Base-by-base conservation (phyloP, 1,140 invertebrate species). In the Cardiocondyla obscurior region DNA sequence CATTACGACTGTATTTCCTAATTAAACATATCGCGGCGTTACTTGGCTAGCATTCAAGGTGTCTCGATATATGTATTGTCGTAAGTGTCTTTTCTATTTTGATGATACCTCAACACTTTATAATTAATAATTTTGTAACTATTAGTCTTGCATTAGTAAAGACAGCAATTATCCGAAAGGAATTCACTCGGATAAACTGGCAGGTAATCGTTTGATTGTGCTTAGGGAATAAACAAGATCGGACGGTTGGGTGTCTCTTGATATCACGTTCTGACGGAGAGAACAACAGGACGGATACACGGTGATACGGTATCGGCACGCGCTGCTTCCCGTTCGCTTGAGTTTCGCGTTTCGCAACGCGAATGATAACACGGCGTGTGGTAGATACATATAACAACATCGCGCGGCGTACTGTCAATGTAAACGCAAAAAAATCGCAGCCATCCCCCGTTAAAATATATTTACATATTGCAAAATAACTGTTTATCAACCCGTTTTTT, bases 211-310 rank as follows among this genome's bases (percentile, higher is more conserved):
- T 19, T 14, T n/a, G 58, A 62, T 62, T 33, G 58, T 62, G 58
- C 58, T 22, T 62, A 39, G 33, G 33, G 19, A 62, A 42, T 42
- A 42, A n/a, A n/a, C n/a, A n/a, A n/a, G n/a, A n/a, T 62, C 1
- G 19, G 19, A n/a, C n/a, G n/a, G 12, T 62, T 25, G n/a, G 58
- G 33, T 58, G 28, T 62, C 33, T 62, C 33, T 62, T 39, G 58
- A 42, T 62, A 62, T 19, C 58, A 62, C 58, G 58, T 62, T 42
- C 33, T 19, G 33, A 42, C n/a, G n/a, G 36, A 62, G 58, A 42
- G 58, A 62, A 25, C 22, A 42, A 62, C 58, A 10, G 33, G 39
- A 39, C 58, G 58, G n/a, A 62, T 33, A 62, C 42, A 62, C 58
- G 58, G n/a, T n/a, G n/a, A n/a, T n/a, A n/a, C n/a, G n/a, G n/a